phyloP scores from a whole-genome alignment of 2,797 vertebrate genomes.

The Pantherophis alleghaniensis region DNA sequence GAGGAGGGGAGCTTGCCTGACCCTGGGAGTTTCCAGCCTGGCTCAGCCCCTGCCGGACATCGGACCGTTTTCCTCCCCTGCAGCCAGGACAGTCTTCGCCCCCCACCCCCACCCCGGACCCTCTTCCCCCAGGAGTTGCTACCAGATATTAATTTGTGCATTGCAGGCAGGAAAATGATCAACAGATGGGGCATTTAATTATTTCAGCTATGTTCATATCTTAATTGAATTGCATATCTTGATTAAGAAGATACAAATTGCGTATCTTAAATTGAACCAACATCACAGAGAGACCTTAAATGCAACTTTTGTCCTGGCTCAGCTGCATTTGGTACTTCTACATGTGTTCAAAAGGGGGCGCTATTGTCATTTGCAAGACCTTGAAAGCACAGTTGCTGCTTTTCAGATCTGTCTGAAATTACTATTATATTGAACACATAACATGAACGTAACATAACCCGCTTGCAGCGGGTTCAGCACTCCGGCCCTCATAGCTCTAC shows the following conservation, averaged over 20 bases:
- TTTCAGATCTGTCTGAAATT: too few species aligned
- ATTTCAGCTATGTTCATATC: neutral
- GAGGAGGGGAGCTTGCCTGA: neutral
- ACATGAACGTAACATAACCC: too few species aligned
- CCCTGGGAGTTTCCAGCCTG: neutral
- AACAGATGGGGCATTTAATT: neutral
- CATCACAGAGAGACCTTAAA: too few species aligned
- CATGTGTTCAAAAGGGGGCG: neutral
- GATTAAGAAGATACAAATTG: neutral
- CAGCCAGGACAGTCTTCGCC: neutral
- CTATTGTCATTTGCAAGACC: neutral
- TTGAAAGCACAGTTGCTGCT: too few species aligned
- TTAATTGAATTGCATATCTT: neutral
- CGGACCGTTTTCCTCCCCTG: neutral
- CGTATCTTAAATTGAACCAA: neutral
- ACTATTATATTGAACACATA: neutral
- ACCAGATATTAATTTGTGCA: neutral
- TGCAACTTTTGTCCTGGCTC: neutral
- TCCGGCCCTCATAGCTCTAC: too few species aligned
- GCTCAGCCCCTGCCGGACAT: neutral
- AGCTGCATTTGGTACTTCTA: neutral
- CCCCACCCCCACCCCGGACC: too few species aligned
- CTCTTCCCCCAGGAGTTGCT: neutral
- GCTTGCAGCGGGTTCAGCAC: too few species aligned
- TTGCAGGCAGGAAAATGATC: neutral